These are phyloP conservation scores for Eupithecia exiguata DNA, from an alignment of 2,888 invertebrate species.

Conservation along the genomic window DNA sequence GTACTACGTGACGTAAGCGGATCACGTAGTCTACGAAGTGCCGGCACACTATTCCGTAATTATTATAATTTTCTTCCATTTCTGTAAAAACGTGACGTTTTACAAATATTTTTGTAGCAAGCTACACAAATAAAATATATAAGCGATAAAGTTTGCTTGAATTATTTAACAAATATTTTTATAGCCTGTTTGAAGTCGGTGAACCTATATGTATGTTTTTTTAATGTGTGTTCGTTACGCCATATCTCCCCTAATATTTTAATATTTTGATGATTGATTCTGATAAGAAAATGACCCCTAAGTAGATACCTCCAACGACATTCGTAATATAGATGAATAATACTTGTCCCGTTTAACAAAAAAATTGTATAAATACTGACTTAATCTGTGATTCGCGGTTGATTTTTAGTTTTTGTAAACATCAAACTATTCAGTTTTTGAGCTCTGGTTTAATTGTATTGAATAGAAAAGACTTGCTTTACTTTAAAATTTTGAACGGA, in stretches of 20 bases:
- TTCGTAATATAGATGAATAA: too few species aligned
- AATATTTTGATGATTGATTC: not conserved
- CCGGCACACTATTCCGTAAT: constrained; percentile 2
- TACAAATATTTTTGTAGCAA: not conserved
- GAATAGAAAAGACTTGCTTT: not conserved
- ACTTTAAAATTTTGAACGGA: not conserved
- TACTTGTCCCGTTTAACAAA: too few species aligned
- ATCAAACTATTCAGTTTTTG: not conserved
- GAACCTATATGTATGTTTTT: too few species aligned
- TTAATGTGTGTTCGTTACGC: too few species aligned
- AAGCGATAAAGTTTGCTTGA: not conserved
- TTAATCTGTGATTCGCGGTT: not conserved
- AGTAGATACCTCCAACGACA: not conserved
- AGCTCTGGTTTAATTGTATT: not conserved
- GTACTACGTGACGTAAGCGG: constrained; percentile 3
- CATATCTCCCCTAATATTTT: too few species aligned
- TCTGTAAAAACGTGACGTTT: not conserved
- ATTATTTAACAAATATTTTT: not conserved
- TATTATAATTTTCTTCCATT: constrained; percentile 12
- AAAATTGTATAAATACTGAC: not conserved
- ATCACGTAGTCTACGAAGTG: constrained; percentile 6
- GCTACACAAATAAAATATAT: not conserved
- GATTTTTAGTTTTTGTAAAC: not conserved
- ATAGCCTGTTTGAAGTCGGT: too few species aligned
- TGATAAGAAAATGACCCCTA: not conserved